Percentiles rank a stretch among this genome's conserved stretches.
Conservation (phyloP, 2,797 vertebrate species). For the Gila robusta region DNA sequence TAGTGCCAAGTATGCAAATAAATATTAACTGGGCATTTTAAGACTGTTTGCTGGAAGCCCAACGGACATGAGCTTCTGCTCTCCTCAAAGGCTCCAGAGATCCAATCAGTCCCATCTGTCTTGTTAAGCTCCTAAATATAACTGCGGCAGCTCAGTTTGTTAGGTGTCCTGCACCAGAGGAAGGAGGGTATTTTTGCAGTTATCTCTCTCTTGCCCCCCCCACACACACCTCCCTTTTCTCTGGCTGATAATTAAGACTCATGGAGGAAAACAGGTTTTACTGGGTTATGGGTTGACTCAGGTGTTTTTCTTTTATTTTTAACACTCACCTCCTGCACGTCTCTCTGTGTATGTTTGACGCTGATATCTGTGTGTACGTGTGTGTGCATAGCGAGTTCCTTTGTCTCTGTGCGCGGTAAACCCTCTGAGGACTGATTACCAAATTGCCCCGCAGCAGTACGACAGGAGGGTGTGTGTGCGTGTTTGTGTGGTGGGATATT, state of each 20-base stretch:
- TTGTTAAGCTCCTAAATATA: conserved; percentile 73
- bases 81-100: conserved; percentile 67
- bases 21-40: conserved; percentile 63
- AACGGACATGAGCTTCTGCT: conserved; percentile 54
- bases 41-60: conserved; percentile 50
- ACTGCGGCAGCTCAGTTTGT: conserved; percentile 65
- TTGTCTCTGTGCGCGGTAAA: conserved; percentile 26
- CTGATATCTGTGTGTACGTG: conserved; percentile 38
- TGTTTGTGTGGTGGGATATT: conserved; percentile 56
- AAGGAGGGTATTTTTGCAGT: conserved; percentile 55
- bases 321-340: conserved; percentile 41
- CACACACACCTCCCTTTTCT: not conserved
- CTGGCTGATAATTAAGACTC: conserved; percentile 31
- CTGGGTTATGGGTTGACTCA: conserved; percentile 39
- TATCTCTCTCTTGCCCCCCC: not conserved
- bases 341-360: conserved; percentile 40
- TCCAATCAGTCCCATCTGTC: conserved; percentile 60
- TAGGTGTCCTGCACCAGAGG: conserved; percentile 57
- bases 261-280: conserved; percentile 48
- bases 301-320: conserved; percentile 47
- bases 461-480: conserved; percentile 48
- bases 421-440: conserved; percentile 70
- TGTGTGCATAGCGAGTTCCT: conserved; percentile 49
- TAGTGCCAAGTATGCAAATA: conserved; percentile 61
- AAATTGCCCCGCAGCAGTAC: conserved; percentile 62